Evolutionary conservation across 2,113 vertebrate genomes (phyloP).

Genomic region (Malurus alboscapulatus): DNA sequence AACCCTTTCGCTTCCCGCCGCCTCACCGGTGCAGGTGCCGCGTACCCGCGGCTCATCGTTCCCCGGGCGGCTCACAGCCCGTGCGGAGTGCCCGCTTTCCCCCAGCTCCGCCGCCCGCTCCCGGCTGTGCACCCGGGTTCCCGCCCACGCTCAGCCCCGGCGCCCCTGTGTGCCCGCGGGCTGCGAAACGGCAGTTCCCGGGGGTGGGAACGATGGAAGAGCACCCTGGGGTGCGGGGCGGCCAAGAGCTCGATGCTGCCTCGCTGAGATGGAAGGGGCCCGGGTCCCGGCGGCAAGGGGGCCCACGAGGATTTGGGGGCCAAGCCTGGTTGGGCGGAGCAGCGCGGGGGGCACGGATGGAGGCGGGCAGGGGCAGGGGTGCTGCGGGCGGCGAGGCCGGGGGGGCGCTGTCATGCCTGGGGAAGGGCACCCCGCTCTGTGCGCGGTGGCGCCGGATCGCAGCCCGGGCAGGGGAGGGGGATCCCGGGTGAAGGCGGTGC

Average conservation of each 20-base stretch:
- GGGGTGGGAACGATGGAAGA: neutral
- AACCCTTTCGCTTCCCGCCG: neutral
- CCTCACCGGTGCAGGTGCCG: neutral
- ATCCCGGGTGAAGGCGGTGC: neutral
- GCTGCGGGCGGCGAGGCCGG: neutral
- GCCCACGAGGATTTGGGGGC: rapidly evolving
- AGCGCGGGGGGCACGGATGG: neutral
- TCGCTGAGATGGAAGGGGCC: no score
- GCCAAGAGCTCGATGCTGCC: no score
- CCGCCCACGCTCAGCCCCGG: neutral
- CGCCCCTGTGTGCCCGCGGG: neutral
- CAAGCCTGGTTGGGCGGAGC: neutral
- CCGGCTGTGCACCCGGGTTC: no score
- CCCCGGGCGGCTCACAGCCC: neutral
- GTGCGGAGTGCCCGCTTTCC: no score
- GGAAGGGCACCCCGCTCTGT: no score
- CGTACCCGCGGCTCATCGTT: neutral
- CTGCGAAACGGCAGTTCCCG: neutral
- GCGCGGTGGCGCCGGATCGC: no score
- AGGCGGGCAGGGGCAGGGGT: neutral
- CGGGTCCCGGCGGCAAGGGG: neutral
- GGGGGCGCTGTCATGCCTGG: neutral
- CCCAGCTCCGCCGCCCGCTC: neutral
- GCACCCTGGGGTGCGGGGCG: rapidly evolving
- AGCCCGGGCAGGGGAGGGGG: neutral